Percentiles rank a stretch among this genome's conserved stretches.
Conservation (phyloP, 2,888 invertebrate genomes). For the Habrosyne pyritoides region DNA sequence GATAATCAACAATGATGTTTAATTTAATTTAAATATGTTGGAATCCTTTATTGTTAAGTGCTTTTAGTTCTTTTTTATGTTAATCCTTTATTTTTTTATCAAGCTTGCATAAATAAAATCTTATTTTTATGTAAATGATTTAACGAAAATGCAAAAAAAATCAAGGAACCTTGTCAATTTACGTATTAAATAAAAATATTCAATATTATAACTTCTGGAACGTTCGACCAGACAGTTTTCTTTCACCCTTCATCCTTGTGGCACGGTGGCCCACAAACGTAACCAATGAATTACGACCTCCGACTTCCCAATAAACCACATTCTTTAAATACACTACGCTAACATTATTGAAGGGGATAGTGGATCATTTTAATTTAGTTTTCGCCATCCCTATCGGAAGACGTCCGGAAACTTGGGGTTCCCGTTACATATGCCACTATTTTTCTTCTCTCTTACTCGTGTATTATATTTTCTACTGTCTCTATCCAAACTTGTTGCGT, state of each 20-base stretch:
- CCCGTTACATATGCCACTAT: conserved; percentile 57
- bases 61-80: not conserved
- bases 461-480: conserved; percentile 27
- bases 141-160: not conserved
- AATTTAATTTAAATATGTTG: conserved; percentile 13
- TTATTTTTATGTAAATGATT: not conserved
- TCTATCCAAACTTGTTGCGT: conserved; percentile 56
- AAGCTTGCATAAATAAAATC: not conserved
- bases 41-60: not conserved
- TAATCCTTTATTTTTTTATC: not conserved
- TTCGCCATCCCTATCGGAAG: conserved; percentile 58
- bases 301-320: conserved; percentile 38
- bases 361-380: conserved; percentile 54
- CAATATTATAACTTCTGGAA: not conserved
- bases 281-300: conserved; percentile 41
- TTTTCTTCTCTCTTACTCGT: conserved; percentile 45
- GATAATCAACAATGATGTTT: conserved; percentile 8
- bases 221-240: conserved; percentile 20
- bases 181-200: not conserved
- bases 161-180: not conserved
- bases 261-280: conserved; percentile 67
- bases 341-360: conserved; percentile 36
- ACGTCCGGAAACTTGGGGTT: conserved; percentile 64
- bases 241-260: conserved; percentile 45
- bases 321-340: conserved; percentile 25